Percentiles rank a stretch among this genome's conserved stretches.
Evolutionary conservation across 2,797 vertebrate species (phyloP).

Genomic region (Chelon auratus): DNA sequence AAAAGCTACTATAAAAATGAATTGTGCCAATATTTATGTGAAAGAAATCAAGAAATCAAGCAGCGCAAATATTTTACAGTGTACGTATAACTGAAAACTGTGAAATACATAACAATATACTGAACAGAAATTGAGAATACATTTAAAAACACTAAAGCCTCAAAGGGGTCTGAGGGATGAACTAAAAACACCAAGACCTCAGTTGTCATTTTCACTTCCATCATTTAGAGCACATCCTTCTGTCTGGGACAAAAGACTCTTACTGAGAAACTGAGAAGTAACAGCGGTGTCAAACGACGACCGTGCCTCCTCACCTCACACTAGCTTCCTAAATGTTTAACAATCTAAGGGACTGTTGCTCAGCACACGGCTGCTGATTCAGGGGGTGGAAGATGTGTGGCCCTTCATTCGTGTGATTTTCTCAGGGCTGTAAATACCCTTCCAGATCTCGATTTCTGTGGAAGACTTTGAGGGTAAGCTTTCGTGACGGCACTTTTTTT

Average conservation of each 20-base stretch:
- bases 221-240: slow-evolving; percentile 6
- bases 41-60: slow-evolving; percentile 4
- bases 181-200: slow-evolving; percentile 2
- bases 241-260: not conserved
- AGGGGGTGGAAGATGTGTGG: not conserved
- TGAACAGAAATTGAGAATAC: not conserved
- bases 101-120: not conserved
- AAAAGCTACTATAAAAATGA: not conserved
- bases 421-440: not conserved
- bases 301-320: not conserved
- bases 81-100: not conserved
- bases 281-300: slow-evolving; percentile 3
- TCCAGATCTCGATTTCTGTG: not conserved
- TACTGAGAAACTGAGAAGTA: not conserved
- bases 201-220: slow-evolving; percentile 27
- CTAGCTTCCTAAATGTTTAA: not conserved
- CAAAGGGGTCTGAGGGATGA: slow-evolving; percentile 1
- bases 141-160: not conserved
- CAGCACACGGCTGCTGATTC: not conserved
- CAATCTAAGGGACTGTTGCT: not conserved
- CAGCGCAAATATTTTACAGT: not conserved
- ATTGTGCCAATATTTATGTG: not conserved
- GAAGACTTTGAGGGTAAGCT: not conserved
- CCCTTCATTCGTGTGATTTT: not conserved
- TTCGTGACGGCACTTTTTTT: not conserved